Base-by-base conservation (phyloP, 1,140 invertebrate species). In the Mycetomoellerius zeteki region DNA sequence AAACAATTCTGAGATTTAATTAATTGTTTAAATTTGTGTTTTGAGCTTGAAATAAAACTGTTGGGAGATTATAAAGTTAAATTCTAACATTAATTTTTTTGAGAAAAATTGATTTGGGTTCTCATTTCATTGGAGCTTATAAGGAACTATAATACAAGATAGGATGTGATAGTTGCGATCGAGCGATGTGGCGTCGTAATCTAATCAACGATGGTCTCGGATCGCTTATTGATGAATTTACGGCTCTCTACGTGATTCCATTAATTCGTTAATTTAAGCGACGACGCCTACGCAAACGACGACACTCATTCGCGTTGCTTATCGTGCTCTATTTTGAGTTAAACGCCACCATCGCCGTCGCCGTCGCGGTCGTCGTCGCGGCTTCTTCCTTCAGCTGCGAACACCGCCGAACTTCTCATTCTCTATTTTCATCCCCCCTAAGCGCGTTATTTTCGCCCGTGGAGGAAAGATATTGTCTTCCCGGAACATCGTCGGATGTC, bases 391-490 rank as follows among this genome's bases (percentile, higher is more conserved):
- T 62, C 85, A 67, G 86, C 19, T 76, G 50, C 73, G 4, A 78
- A 12, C 37, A 21, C 50, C 62, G 30, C 50, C 60, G 43, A 86
- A 50, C 64, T 37, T 85, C 76, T 90, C 89, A 77, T 90, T 90
- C 82, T 86, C 86, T 90, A 90, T 90, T 90, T 90, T 64, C 88
- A 90, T 88, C 88, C 81, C 81, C 77, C 75, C 50, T 21, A 37
- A 75, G 72, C 86, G 80, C 88, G 89, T 90, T 90, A 90, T 90
- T 90, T 90, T 90, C 73, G 81, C 89, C 69, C 86, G 54, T 56
- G 54, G 58, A 86, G 80, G 80, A 89, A 80, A 88, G 86, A 88
- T 90, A 90, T 86, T 88, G 90, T 86, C 86, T 90, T 86, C 82
- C 73, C 16, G 52, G 81, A 88, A 86, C 62, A 77, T 81, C 81